Conservation (phyloP, 2,888 invertebrate genomes). For the Cryptops parisi region DNA sequence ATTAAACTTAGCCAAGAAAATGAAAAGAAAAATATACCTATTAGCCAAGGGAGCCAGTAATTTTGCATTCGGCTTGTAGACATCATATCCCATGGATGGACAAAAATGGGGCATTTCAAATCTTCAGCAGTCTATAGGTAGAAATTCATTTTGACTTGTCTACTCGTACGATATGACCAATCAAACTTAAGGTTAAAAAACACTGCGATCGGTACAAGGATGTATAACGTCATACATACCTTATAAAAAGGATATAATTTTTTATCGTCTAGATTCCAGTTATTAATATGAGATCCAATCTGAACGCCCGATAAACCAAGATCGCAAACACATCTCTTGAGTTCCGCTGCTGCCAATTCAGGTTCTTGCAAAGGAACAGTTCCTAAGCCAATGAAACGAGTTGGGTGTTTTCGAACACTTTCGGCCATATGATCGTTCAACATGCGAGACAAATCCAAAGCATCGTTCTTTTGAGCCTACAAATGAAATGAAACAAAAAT, state of each 20-base stretch:
- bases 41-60: constrained; percentile 43
- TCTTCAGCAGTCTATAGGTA: constrained; percentile 35
- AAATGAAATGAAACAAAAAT: constrained; percentile 7
- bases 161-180: no score
- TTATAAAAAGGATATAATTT: constrained; percentile 38
- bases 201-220: no score
- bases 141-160: no score
- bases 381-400: constrained; percentile 38
- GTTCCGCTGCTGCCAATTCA: constrained; percentile 36
- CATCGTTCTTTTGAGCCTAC: constrained; percentile 39
- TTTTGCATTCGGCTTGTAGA: constrained; percentile 36
- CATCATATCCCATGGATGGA: constrained; percentile 45
- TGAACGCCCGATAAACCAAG: constrained; percentile 37
- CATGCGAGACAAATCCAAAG: constrained; percentile 35
- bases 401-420: constrained; percentile 33
- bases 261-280: constrained; percentile 39
- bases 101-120: constrained; percentile 36
- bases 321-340: constrained; percentile 34
- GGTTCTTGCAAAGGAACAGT: constrained; percentile 41
- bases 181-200: neutral
- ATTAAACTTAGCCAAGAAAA: no score
- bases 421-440: constrained; percentile 39
- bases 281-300: constrained; percentile 42
- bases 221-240: no score
- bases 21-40: constrained; percentile 28